These are phyloP conservation scores for Choloepus hoffmanni DNA, from an alignment of 2,113 vertebrate genomes.

Conservation along the genomic window DNA sequence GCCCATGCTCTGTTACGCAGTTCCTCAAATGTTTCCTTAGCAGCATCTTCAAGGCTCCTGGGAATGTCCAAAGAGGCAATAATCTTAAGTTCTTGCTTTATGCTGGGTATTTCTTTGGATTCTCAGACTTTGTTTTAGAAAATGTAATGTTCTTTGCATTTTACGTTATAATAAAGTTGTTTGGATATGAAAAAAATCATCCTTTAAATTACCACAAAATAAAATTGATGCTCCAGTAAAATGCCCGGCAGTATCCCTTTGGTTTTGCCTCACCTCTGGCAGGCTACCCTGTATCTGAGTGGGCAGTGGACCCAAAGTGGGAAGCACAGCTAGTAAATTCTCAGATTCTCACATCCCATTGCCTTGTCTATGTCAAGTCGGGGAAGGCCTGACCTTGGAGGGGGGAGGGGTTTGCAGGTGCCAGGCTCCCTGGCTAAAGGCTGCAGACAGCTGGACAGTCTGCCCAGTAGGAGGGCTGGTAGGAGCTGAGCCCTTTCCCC, in stretches of 20 bases:
- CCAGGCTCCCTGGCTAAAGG: neutral
- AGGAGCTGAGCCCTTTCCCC: neutral
- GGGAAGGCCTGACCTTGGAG: neutral
- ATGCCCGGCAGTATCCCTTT: neutral
- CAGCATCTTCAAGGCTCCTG: neutral
- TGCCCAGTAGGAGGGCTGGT: neutral
- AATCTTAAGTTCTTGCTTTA: neutral
- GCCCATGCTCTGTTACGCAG: accelerated
- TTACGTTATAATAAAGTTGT: neutral
- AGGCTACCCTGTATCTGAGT: neutral
- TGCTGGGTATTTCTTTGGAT: neutral
- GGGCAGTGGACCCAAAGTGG: neutral
- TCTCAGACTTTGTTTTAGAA: neutral
- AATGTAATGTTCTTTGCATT: neutral
- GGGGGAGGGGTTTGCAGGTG: too few species aligned
- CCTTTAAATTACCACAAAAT: neutral
- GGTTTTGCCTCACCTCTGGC: neutral
- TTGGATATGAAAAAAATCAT: neutral
- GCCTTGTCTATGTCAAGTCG: neutral
- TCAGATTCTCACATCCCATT: neutral
- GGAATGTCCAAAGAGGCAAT: neutral
- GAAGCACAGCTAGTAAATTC: neutral
- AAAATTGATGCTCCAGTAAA: neutral
- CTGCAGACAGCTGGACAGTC: neutral
- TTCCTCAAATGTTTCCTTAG: neutral